Base-by-base conservation (phyloP, 2,888 invertebrate genomes). In the Caenorhabditis japonica region DNA sequence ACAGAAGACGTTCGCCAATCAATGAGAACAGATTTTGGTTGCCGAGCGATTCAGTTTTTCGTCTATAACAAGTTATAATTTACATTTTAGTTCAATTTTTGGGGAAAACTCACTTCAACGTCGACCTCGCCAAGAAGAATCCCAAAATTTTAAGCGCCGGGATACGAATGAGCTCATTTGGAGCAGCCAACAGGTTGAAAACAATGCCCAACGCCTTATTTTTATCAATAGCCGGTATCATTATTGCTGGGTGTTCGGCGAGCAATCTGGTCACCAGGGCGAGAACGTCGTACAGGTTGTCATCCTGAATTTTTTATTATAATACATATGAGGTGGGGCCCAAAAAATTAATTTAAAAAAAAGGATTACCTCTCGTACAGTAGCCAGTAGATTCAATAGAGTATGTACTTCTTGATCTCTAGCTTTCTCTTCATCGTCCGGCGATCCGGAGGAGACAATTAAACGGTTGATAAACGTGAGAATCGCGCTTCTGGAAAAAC, bases 41-140 rank as follows among this genome's bases (percentile, higher is more conserved):
- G 80, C 94, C 94, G 95, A 99, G 96, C 59, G 97, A 95, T 90
- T 99, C 99, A 90, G 96, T 96, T 90, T 99, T 99, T 85, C 99
- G 92, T 90, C 95, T 95, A 90, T 13, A 86, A 84, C 43, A 13
- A 43, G 1, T n/a, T 15, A 13, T 21, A 19, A 12, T 34, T 21
- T 5, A 13, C 27, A 15, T 3, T 17, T 33, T 34, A 33, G 13
- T 46, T 27, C 8, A 46, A 7, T 46, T 8, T 34, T 25, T 53
- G 19, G 15, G n/a, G 7, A 25, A 56, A 56, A 90, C 91, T 90
- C 90, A 95, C 95, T 97, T 99, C 89, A 96, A 94, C 80, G 99
- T 99, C 89, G 97, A 97, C 81, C 97, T 92, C 88, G 96, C 95
- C 30, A 99, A 91, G 90, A 97, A 99, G 90, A 95, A 97, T 71